Evolutionary conservation across 2,113 vertebrate species (phyloP).

Genomic region (Gasterosteus nipponicus): DNA sequence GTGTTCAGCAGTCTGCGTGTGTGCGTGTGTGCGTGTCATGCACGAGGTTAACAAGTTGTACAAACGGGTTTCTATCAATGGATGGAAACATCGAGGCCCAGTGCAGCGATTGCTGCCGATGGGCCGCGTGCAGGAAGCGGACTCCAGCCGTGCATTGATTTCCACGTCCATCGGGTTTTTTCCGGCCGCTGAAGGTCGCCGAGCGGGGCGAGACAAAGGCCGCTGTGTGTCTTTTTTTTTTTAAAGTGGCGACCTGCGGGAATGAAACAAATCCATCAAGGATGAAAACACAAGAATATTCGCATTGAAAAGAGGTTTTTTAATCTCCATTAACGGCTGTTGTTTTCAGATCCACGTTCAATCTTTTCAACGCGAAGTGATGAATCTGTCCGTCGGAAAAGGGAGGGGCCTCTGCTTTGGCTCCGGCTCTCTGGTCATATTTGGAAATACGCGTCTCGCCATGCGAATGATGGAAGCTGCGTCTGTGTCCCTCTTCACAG

Average conservation of each 20-base stretch:
- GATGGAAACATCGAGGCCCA: constrained; percentile 46
- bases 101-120: neutral
- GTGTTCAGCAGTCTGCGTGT: constrained; percentile 16
- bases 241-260: neutral
- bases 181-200: constrained; percentile 26
- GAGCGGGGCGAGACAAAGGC: neutral
- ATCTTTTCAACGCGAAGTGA: neutral
- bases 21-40: constrained; percentile 11
- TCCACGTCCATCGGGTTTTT: constrained; percentile 14
- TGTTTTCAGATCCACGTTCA: neutral
- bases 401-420: too few species aligned
- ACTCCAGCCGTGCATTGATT: constrained; percentile 30
- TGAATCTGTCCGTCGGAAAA: too few species aligned
- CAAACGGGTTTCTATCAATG: constrained; percentile 20
- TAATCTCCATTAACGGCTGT: neutral
- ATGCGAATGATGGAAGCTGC: neutral
- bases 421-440: neutral
- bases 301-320: neutral
- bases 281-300: neutral
- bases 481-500: neutral
- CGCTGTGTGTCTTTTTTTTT: neutral
- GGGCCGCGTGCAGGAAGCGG: neutral
- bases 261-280: neutral
- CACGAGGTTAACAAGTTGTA: constrained; percentile 55
- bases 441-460: neutral